Percentiles rank a stretch among this genome's conserved stretches.
Evolutionary conservation across 2,888 invertebrate genomes (phyloP).

Genomic region (Philereme transversata): DNA sequence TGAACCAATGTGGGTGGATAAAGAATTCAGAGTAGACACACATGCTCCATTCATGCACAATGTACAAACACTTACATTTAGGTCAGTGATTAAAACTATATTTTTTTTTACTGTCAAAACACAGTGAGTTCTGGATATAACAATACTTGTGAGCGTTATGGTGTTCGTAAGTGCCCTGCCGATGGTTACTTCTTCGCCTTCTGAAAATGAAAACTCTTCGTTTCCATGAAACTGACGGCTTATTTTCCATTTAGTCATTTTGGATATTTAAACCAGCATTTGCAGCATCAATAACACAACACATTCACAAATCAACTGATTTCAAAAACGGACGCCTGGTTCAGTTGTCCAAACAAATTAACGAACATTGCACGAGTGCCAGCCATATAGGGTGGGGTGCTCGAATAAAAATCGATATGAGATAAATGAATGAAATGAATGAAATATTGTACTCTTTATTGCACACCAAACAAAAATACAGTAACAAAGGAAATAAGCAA

Average conservation of each 20-base stretch:
- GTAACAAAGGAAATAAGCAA: too few species aligned
- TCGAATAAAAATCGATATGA: too few species aligned
- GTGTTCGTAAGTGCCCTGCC: slow-evolving; percentile 65
- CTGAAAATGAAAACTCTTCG: slow-evolving; percentile 59
- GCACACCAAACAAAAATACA: too few species aligned
- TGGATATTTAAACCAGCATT: slow-evolving; percentile 1
- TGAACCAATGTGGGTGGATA: too few species aligned
- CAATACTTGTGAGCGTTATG: slow-evolving; percentile 64
- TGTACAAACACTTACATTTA: slow-evolving; percentile 53
- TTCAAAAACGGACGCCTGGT: neutral
- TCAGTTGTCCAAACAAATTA: slow-evolving; percentile 23
- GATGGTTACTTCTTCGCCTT: slow-evolving; percentile 66
- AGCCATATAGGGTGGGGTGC: too few species aligned
- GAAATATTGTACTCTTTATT: too few species aligned
- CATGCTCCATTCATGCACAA: too few species aligned
- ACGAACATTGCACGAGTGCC: neutral
- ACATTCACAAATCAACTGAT: neutral
- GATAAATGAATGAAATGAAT: too few species aligned
- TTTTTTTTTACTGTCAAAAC: slow-evolving; percentile 55
- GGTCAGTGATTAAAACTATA: slow-evolving; percentile 63
- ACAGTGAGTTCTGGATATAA: slow-evolving; percentile 74
- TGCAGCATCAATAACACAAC: neutral
- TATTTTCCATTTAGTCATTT: slow-evolving; percentile 72
- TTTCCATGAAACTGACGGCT: slow-evolving; percentile 58
- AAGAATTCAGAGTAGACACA: too few species aligned